These are phyloP conservation scores for Nymphalis polychloros DNA, from an alignment of 2,888 invertebrate genomes.

Conservation along the genomic window DNA sequence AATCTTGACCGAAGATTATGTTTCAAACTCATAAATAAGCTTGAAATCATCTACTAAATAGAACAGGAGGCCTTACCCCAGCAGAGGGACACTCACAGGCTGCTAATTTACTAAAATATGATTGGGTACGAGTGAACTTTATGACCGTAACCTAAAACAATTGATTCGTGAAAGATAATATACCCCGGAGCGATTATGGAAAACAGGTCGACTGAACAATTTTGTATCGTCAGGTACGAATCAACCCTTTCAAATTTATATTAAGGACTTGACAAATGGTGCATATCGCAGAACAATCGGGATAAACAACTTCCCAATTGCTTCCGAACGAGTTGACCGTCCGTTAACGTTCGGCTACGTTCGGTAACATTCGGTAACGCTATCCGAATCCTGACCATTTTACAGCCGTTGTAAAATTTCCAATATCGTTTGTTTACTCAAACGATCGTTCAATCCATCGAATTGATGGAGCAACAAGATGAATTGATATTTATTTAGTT, in stretches of 20 bases:
- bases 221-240: slow-evolving; percentile 18
- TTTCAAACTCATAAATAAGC: too few species aligned
- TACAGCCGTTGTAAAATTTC: slow-evolving; percentile 3
- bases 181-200: slow-evolving; percentile 20
- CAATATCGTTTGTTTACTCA: slow-evolving; percentile 6
- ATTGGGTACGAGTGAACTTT: slow-evolving; percentile 4
- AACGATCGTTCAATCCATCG: neutral
- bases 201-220: slow-evolving; percentile 23
- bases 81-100: too few species aligned
- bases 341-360: too few species aligned
- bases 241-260: slow-evolving; percentile 20
- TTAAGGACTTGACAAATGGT: slow-evolving; percentile 6
- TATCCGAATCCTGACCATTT: neutral
- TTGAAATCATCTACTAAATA: too few species aligned
- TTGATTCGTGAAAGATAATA: slow-evolving; percentile 21
- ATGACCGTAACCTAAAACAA: slow-evolving; percentile 16
- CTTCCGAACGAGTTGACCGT: slow-evolving; percentile 4
- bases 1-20: too few species aligned
- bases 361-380: neutral
- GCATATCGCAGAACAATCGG: slow-evolving; percentile 10
- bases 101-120: neutral
- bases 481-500: slow-evolving; percentile 10
- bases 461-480: neutral
- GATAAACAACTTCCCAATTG: slow-evolving; percentile 9
- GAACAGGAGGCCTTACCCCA: too few species aligned